phyloP scores from a whole-genome alignment of 2,797 vertebrate genomes.

The Neosilurus hyrtlii region DNA sequence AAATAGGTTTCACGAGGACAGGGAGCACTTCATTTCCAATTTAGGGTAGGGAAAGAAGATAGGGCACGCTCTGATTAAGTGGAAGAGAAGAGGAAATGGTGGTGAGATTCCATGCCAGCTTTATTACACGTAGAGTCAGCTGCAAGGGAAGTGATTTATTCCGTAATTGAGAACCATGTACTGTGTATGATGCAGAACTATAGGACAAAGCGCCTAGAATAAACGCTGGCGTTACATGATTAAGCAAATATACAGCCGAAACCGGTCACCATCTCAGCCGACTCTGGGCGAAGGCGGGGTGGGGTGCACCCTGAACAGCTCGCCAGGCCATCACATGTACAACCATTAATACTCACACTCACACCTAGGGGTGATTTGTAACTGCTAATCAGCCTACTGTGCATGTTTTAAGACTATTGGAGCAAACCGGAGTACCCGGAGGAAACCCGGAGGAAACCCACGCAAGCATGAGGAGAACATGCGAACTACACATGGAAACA shows the following conservation, averaged over 20 bases:
- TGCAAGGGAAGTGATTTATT: constrained; percentile 17
- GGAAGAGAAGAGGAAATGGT: constrained; percentile 25
- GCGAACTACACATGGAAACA: too few relatives aligned
- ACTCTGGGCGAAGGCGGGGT: too few relatives aligned
- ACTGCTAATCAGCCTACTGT: too few relatives aligned
- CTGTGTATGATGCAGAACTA: not conserved
- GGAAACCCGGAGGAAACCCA: too few relatives aligned
- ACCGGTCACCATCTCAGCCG: not conserved
- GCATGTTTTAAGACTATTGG: too few relatives aligned
- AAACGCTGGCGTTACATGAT: not conserved
- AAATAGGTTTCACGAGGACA: constrained; percentile 38
- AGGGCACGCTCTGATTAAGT: constrained; percentile 38
- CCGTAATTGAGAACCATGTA: not conserved
- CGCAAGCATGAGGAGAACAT: too few relatives aligned
- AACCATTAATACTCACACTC: too few relatives aligned
- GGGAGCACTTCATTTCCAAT: constrained; percentile 31
- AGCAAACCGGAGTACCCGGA: too few relatives aligned
- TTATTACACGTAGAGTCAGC: not conserved
- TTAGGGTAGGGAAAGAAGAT: constrained; percentile 38
- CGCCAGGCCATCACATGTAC: too few relatives aligned
- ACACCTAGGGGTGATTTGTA: too few relatives aligned
- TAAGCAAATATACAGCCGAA: not conserved
- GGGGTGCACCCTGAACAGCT: too few relatives aligned
- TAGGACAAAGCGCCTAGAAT: not conserved
- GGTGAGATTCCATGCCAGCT: constrained; percentile 15